Evolutionary conservation across 2,113 vertebrate genomes (phyloP).

Genomic region (Thinocorus orbignyianus): DNA sequence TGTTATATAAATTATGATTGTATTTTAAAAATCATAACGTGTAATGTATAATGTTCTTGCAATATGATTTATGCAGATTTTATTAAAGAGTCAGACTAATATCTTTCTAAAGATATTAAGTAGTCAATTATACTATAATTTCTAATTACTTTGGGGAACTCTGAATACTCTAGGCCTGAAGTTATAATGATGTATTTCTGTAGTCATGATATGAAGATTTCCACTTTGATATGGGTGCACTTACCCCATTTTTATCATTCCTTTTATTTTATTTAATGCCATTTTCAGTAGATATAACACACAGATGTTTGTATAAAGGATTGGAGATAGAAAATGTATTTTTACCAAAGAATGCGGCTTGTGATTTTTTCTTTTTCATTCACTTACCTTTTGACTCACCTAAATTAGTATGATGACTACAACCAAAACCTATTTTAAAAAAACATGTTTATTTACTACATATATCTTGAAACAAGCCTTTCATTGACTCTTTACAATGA

Average conservation of each 20-base stretch:
- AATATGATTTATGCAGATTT: not conserved
- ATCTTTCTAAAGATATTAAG: not conserved
- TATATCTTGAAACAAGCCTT: not conserved
- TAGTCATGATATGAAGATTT: not conserved
- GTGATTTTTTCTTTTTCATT: not conserved
- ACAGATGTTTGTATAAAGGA: not conserved
- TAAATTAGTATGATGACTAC: not conserved
- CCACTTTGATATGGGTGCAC: not conserved
- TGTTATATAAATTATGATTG: not conserved
- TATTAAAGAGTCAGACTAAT: not conserved
- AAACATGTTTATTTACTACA: not conserved
- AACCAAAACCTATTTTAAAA: not conserved
- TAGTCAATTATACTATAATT: not conserved
- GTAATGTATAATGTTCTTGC: not conserved
- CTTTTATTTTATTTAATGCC: not conserved
- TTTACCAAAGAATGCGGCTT: not conserved
- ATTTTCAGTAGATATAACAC: not conserved
- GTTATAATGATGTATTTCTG: not conserved
- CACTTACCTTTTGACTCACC: not conserved
- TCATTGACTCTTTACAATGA: not conserved
- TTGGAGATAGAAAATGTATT: not conserved
- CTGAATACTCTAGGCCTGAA: not conserved
- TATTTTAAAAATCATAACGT: not conserved
- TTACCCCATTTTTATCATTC: not conserved
- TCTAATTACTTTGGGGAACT: conserved; percentile 30